phyloP scores from a whole-genome alignment of 2,797 vertebrate genomes.

The Cuniculus paca region DNA sequence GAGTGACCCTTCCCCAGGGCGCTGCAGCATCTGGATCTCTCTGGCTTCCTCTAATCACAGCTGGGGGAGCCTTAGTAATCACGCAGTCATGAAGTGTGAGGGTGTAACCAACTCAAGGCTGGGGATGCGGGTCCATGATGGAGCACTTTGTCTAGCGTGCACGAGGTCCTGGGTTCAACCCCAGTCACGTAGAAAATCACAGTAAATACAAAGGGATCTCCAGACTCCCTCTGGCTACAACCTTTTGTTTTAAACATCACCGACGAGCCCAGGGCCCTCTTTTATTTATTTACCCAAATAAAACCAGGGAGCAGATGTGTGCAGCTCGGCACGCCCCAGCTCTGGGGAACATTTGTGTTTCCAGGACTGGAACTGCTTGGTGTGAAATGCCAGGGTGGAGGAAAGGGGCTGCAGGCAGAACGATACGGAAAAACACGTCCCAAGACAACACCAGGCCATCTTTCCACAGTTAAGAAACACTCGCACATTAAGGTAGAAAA shows the following conservation, averaged over 20 bases:
- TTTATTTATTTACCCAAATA: slow-evolving; percentile 9
- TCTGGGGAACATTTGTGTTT: neutral
- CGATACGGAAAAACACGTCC: neutral
- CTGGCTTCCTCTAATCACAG: neutral
- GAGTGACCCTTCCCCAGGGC: neutral
- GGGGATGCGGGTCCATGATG: neutral
- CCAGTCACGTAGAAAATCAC: neutral
- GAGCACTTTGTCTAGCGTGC: neutral
- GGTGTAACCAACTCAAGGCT: neutral
- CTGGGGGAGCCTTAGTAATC: neutral
- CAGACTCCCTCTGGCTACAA: neutral
- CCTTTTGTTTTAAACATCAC: neutral
- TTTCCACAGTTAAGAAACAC: neutral
- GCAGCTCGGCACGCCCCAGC: neutral
- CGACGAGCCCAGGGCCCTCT: neutral
- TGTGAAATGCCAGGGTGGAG: neutral
- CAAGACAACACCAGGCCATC: neutral
- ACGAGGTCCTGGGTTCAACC: neutral
- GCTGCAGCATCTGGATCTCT: fast-evolving
- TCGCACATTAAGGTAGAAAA: neutral
- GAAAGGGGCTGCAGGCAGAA: neutral
- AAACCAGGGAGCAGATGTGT: neutral
- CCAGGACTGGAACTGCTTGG: neutral
- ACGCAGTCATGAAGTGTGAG: neutral
- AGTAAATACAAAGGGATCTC: neutral